A percentile compares a stretch with the other conserved stretches of the same genome.
These are phyloP conservation scores for Phymastichus coffea DNA, from an alignment of 1,140 invertebrate species.

Conservation along the genomic window DNA sequence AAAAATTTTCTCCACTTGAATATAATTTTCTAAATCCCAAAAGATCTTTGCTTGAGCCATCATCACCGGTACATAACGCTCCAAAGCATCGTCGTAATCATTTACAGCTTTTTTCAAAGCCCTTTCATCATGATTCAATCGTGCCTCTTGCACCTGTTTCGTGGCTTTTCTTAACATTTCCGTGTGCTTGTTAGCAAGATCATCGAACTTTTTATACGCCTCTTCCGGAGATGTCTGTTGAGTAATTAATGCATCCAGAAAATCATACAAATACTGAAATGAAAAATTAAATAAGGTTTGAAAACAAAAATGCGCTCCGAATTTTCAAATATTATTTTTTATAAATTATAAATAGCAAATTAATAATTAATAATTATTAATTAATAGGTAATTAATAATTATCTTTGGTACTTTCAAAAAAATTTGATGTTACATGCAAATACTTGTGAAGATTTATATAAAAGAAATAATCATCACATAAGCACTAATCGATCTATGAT, in stretches of 20 bases:
- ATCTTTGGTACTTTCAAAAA: too few relatives aligned
- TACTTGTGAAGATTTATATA: too few relatives aligned
- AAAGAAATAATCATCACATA: too few relatives aligned
- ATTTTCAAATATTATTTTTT: too few relatives aligned
- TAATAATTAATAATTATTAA: too few relatives aligned
- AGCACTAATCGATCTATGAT: too few relatives aligned
- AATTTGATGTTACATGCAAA: too few relatives aligned
- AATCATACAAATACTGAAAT: conserved; percentile 83
- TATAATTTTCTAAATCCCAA: conserved; percentile 96
- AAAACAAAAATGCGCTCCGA: too few relatives aligned
- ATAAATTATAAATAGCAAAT: too few relatives aligned
- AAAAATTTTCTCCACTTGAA: conserved; percentile 92
- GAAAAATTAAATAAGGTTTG: neutral
- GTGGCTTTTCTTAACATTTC: conserved; percentile 89
- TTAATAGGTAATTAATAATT: too few relatives aligned
- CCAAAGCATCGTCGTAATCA: conserved; percentile 91
- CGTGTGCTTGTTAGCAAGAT: conserved; percentile 87
- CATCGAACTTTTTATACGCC: conserved; percentile 96
- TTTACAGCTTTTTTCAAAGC: conserved; percentile 85
- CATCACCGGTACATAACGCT: conserved; percentile 88
- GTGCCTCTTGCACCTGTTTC: conserved; percentile 89
- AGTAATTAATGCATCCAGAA: conserved; percentile 93
- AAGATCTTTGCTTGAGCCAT: conserved; percentile 99
- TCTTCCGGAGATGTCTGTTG: conserved; percentile 97
- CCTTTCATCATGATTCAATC: conserved; percentile 84